Base-by-base conservation (phyloP, 2,888 invertebrate species). In the Griposia aprilina region DNA sequence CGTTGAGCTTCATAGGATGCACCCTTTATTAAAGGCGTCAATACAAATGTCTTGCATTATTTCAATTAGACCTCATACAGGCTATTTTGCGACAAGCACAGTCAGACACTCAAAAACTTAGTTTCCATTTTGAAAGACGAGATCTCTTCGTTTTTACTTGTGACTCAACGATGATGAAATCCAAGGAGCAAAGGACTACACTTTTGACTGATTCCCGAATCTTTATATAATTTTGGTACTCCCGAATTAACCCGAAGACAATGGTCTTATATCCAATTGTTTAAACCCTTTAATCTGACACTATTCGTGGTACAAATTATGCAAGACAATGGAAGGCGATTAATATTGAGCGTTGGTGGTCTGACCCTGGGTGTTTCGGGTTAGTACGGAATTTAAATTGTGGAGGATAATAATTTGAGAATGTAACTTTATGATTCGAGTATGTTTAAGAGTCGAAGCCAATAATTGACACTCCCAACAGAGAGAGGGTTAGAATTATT, bases 241-340 rank as follows among this genome's bases (percentile, higher is more conserved):
- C 75, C 84, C 68, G 67, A 84, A 86, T 88, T 77, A 83, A 78
- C 71, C 59, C 74, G 36, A 82, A 72, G 69, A 90, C 89, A 85
- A 89, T 87, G 74, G 76, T 57, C 68, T 66, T 67, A 82, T 68
- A 52, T 76, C 55, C 74, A 72, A 82, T 89, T 78, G 62, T 72
- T 65, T 41, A 30, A 55, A 66, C 82, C 78, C 78, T 57, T 76
- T 41, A 57, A 69, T 72, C 41, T 65, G 48, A 50, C 67, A 60
- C 41, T 41, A 50, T 80, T 82, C 13, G 50, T 1, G 76, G 60
- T 59, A 69, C 77, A 80, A 76, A 87, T 88, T 81, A 87, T 69
- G 59, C 68, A 59, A 76, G 80, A 87, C 84, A 88, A 88, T 87
- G 78, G 75, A 1, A 41, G 52, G 7, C 8, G 6, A 41, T 41